Evolutionary conservation across 2,888 invertebrate genomes (phyloP).

Genomic region (Maniola hyperantus): DNA sequence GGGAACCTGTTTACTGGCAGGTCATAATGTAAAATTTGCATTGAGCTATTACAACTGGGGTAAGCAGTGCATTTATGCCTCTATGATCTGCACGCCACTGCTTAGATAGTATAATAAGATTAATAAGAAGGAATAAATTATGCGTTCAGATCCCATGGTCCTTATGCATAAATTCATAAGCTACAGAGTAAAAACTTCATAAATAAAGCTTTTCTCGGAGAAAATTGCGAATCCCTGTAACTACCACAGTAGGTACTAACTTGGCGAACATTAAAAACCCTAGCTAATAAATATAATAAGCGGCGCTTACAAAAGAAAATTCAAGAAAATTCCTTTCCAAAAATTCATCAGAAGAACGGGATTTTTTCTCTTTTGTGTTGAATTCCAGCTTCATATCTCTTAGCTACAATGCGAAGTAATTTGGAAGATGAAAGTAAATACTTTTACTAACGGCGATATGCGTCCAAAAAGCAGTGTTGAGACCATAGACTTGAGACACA

Average conservation of each 20-base stretch:
- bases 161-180: slow-evolving; percentile 2
- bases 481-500: too few relatives aligned
- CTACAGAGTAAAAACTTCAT: neutral
- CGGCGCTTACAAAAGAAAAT: neutral
- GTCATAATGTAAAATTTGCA: too few relatives aligned
- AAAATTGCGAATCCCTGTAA: neutral
- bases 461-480: too few relatives aligned
- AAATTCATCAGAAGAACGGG: neutral
- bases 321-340: neutral
- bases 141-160: neutral
- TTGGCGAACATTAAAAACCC: neutral
- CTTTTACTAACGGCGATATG: too few relatives aligned
- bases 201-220: neutral
- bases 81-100: too few relatives aligned
- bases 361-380: neutral
- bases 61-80: too few relatives aligned
- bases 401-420: neutral
- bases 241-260: neutral
- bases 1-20: too few relatives aligned
- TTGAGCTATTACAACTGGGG: too few relatives aligned
- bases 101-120: too few relatives aligned
- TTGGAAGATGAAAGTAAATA: too few relatives aligned
- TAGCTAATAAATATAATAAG: slow-evolving; percentile 3
- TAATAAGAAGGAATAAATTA: neutral
- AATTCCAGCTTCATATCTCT: neutral